Base-by-base conservation (phyloP, 2,797 vertebrate genomes). In the Florisuga fusca region DNA sequence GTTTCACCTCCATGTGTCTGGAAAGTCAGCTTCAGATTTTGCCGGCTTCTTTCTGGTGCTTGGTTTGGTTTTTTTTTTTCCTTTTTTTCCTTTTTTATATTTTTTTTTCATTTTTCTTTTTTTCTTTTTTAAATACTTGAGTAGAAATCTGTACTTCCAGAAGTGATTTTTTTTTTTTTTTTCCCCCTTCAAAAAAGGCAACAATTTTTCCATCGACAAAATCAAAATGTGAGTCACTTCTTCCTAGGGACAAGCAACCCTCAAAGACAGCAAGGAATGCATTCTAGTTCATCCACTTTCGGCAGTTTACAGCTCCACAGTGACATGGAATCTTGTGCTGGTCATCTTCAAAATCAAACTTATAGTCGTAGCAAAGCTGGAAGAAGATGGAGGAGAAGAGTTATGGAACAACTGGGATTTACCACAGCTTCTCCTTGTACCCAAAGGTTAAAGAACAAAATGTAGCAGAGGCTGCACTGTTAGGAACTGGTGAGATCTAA, bases 361-460 rank as follows among this genome's bases (percentile, higher is more conserved):
- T 99, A 78, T 99, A 99, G 97, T 99, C 99, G 7, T 99, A 99
- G 97, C 99, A 99, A 88, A 99, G 99, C 99, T 99, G 98, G 19
- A 97, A 97, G 78, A 75, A 75, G 94, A 88, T 4, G 26, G 8
- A 29, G 18, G 14, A 67, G 51, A 71, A 19, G 0, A 5, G 84
- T 96, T 83, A 93, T 0, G 46, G 75, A 38, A 18, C 9, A 29
- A 5, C 4, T 2, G 55, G 82, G 54, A 38, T 12, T 54, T 54
- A 19, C 51, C 16, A 26, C 26, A 29, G 16, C 27, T 26, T 9
- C 15, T 22, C 36, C 25, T 51, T 15, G 14, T 8, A 4, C 29
- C 69, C 27, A 4, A 19, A 15, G 22, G 6, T 41, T 17, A 26
- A n/a, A 22, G 0, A 36, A 45, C 50, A 15, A 3, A 57, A 10